Evolutionary conservation across 2,888 invertebrate genomes (phyloP).

Genomic region (Drepana falcataria): DNA sequence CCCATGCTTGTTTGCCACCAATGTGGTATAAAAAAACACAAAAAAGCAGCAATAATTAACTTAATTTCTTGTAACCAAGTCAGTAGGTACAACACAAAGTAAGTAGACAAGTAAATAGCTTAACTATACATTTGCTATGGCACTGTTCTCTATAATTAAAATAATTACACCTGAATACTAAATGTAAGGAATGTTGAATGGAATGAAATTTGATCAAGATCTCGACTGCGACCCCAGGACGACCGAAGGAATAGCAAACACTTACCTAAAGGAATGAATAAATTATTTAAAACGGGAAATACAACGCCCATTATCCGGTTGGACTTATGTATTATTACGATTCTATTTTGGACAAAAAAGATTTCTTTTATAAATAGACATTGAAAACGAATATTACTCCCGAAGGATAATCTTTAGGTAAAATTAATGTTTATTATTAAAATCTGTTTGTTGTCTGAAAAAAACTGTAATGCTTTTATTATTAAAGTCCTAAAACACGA

Average conservation of each 20-base stretch:
- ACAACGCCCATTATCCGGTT: slow-evolving; percentile 12
- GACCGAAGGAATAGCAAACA: slow-evolving; percentile 2
- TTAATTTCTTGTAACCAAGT: no score
- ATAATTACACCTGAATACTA: slow-evolving; percentile 18
- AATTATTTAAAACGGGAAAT: slow-evolving; percentile 4
- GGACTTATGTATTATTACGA: slow-evolving; percentile 8
- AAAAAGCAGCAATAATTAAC: no score
- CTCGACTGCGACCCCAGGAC: neutral
- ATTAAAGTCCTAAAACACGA: slow-evolving; percentile 39
- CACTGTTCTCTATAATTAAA: slow-evolving; percentile 33
- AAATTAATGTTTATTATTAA: neutral
- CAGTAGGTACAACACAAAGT: no score
- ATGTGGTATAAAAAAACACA: no score
- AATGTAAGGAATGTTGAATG: slow-evolving; percentile 14
- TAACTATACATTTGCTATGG: slow-evolving; percentile 45
- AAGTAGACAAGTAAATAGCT: slow-evolving; percentile 8
- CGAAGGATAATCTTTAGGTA: neutral
- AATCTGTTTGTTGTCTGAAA: slow-evolving; percentile 13
- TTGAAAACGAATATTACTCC: neutral
- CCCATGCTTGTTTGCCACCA: no score
- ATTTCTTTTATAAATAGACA: slow-evolving; percentile 5
- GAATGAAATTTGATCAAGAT: slow-evolving; percentile 10
- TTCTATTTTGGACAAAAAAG: slow-evolving; percentile 17
- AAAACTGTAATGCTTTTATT: slow-evolving; percentile 55
- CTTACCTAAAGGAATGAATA: neutral